Evolutionary conservation across 2,113 vertebrate species (phyloP).

Genomic region (Mystacornis crossleyi): DNA sequence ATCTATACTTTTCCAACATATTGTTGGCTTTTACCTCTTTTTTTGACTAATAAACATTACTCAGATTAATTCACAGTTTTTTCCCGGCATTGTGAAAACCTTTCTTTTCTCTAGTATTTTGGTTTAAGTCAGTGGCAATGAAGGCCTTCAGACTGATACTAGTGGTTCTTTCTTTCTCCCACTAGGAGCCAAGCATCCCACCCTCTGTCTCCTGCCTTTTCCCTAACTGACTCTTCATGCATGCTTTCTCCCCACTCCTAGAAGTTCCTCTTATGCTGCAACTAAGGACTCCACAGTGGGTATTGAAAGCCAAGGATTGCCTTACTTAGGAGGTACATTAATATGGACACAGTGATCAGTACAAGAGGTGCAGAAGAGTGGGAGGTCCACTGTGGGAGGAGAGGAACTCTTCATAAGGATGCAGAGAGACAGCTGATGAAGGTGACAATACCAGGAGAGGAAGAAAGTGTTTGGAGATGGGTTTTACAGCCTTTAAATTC

Average conservation of each 20-base stretch:
- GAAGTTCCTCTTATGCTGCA: fast-evolving
- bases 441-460: neutral
- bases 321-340: neutral
- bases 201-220: neutral
- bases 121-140: neutral
- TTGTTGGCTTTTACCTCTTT: conserved; percentile 33
- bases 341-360: neutral
- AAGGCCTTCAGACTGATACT: neutral
- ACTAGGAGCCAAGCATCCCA: neutral
- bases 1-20: conserved; percentile 45
- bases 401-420: neutral
- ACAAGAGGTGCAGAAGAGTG: neutral
- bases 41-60: conserved; percentile 27
- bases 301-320: neutral
- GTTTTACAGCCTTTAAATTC: neutral
- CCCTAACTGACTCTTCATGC: neutral
- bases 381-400: neutral
- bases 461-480: neutral
- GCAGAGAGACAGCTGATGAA: neutral
- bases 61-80: neutral
- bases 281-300: too few relatives aligned
- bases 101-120: neutral
- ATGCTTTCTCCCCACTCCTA: neutral
- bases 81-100: neutral
- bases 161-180: neutral